Evolutionary conservation across 2,797 vertebrate species (phyloP), one percentile per base, ranked within the genome.

Genomic region (Acipenser ruthenus): DNA sequence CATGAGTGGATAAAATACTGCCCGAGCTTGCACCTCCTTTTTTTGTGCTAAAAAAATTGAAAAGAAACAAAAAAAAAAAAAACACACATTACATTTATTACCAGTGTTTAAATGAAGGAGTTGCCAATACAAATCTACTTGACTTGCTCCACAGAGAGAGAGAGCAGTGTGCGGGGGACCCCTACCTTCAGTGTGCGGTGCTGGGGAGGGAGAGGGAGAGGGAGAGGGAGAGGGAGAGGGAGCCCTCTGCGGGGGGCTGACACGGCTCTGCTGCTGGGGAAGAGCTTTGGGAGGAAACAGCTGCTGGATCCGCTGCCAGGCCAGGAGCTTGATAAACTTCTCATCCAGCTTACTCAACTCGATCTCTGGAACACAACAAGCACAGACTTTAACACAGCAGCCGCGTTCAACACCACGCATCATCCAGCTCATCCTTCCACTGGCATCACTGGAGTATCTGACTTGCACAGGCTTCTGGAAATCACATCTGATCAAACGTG

Each of bases 231-330:
- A 18, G 15, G 15, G 15, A 18, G 15, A 18, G 15, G 15, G 84
- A 74, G 88, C 72, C 73, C 79, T 73, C 52, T 83, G 79, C 67
- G 86, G 82, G 61, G 87, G 73, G 71, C 81, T 81, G 50, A 74
- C 73, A 74, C 68, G 83, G 87, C 82, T 79, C 64, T 0, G 73
- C 75, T 80, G 74, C 15, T 88, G 76, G 71, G 84, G 73, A 74
- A 90, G 82, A n/a, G 81, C 81, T 87, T 93, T 96, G 68, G 90
- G 87, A 56, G 94, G 87, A 72, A 98, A 95, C 68, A 99, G 93
- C 88, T 99, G 95, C 87, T 99, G 95, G 84, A 99, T 96, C 87
- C 95, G 93, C 86, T 99, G 96, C 93, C 94, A 93, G 71, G 96
- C 96, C 82, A 99, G 83, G 75, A 98, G 89, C 84, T 94, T 96